phyloP scores from a whole-genome alignment of 2,113 vertebrate species.

The Microcebus lehilahytsara region DNA sequence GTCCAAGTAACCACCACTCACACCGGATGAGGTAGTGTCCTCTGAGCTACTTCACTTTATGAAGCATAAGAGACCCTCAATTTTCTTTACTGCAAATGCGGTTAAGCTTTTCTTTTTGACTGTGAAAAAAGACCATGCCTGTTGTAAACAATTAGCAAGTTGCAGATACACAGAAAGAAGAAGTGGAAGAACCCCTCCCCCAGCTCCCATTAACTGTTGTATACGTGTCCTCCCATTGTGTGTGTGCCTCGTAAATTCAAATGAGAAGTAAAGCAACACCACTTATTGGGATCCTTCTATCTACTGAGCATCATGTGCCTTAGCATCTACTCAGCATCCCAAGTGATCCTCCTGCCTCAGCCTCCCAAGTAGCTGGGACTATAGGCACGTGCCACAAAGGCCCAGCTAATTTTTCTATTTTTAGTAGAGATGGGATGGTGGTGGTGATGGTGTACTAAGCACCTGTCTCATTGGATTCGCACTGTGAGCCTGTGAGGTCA shows the following conservation, averaged over 20 bases:
- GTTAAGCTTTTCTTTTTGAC: background rate
- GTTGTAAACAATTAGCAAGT: no score
- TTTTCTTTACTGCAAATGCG: background rate
- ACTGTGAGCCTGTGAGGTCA: no score
- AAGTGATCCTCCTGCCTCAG: no score
- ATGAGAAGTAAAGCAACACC: background rate
- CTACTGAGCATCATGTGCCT: background rate
- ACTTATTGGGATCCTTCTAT: no score
- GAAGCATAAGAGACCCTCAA: background rate
- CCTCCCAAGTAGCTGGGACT: no score
- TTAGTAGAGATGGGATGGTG: no score
- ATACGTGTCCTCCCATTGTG: rapidly evolving
- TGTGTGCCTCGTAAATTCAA: background rate
- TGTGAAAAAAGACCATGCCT: background rate
- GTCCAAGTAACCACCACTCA: background rate
- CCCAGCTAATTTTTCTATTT: no score
- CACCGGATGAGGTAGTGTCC: no score
- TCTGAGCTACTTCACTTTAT: background rate
- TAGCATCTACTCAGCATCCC: no score
- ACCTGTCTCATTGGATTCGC: background rate
- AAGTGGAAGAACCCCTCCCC: background rate
- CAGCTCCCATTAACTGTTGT: background rate
- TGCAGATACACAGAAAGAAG: background rate
- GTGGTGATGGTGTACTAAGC: background rate
- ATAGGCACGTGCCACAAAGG: no score